Evolutionary conservation across 2,797 vertebrate genomes (phyloP).

Genomic region (Hyperoplus immaculatus): DNA sequence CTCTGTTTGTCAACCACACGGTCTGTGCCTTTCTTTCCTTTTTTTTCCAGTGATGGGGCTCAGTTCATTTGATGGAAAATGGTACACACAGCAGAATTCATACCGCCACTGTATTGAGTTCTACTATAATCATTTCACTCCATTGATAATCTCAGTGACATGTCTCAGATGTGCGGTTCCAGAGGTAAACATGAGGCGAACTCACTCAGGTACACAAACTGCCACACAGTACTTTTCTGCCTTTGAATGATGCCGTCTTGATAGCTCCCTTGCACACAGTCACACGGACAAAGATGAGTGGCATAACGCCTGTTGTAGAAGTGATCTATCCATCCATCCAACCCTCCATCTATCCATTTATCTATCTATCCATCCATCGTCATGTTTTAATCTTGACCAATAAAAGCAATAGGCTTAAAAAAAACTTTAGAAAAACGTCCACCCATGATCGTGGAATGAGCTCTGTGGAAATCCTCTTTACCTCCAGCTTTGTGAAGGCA

Average conservation of each 20-base stretch:
- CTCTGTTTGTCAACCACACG: constrained; percentile 40
- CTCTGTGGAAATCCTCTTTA: constrained; percentile 31
- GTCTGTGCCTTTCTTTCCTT: constrained; percentile 32
- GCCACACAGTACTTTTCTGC: constrained; percentile 27
- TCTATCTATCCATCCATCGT: background rate
- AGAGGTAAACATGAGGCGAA: constrained; percentile 49
- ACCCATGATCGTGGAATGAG: background rate
- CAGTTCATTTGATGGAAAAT: constrained; percentile 39
- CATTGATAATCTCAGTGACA: constrained; percentile 59
- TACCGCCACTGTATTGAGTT: constrained; percentile 42
- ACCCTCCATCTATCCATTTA: background rate
- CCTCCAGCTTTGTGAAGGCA: constrained; percentile 27
- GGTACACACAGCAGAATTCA: constrained; percentile 37
- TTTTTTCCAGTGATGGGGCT: constrained; percentile 22
- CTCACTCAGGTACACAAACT: constrained; percentile 36
- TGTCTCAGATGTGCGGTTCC: constrained; percentile 39
- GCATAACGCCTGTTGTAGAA: constrained; percentile 4
- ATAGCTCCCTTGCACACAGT: background rate
- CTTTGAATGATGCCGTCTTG: constrained; percentile 13
- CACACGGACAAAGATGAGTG: background rate
- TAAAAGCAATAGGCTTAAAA: background rate
- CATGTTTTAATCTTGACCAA: background rate
- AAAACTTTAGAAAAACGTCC: constrained; percentile 3
- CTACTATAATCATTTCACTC: constrained; percentile 55
- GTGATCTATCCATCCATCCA: background rate